These are phyloP conservation scores for Callocephalon fimbriatum DNA, from an alignment of 2,113 vertebrate genomes.

Conservation along the genomic window DNA sequence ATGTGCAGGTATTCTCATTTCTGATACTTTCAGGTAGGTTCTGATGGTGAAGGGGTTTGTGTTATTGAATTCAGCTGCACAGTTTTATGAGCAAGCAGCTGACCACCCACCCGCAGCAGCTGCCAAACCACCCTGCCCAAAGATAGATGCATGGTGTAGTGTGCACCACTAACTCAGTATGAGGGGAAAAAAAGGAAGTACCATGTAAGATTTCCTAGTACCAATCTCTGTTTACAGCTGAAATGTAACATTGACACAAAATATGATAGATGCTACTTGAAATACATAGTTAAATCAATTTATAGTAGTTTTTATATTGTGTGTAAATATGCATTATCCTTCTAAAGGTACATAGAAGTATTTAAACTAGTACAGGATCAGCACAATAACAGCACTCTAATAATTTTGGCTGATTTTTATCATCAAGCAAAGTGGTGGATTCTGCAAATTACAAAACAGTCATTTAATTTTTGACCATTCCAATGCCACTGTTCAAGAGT, in stretches of 20 bases:
- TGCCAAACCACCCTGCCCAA: background rate
- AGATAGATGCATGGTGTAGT: background rate
- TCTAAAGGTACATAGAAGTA: background rate
- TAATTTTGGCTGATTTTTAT: background rate
- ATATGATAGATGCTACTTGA: background rate
- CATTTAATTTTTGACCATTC: background rate
- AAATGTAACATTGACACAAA: background rate
- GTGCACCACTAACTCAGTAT: fast-evolving
- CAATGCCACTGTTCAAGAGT: background rate
- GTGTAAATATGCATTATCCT: background rate
- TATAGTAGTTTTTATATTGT: background rate
- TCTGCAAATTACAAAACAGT: background rate
- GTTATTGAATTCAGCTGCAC: background rate
- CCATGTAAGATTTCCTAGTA: background rate
- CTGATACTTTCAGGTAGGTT: background rate
- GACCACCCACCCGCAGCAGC: background rate
- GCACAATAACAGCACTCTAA: background rate
- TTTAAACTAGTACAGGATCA: background rate
- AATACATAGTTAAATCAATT: background rate
- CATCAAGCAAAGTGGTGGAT: background rate
- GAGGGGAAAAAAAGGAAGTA: background rate
- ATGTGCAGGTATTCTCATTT: background rate
- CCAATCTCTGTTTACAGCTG: background rate
- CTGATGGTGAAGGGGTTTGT: background rate
- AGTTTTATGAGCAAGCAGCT: background rate